Base-by-base conservation (phyloP, 53 echinoderm and acorn worm genomes). In the Henricia sp. region DNA sequence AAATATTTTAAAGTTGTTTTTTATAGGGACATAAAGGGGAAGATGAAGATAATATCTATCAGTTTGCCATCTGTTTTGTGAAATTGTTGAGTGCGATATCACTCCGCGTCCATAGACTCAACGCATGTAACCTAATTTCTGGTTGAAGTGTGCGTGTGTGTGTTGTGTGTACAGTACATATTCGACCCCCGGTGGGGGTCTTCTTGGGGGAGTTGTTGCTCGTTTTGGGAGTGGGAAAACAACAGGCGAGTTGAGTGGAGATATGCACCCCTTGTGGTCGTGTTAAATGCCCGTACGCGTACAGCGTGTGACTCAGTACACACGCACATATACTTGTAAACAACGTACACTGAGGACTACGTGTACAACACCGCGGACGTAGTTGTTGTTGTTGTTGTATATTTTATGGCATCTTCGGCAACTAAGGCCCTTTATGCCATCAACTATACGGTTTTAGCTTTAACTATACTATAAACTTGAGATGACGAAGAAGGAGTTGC, bases 101-200 rank as follows among this genome's bases (percentile, higher is more conserved):
- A 64, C 80, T 80, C 80, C 80, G 80, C 80, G 21, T 34, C 41
- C 23, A 60, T 30, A 30, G 3, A 60, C 60, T 3, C 23, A 40
- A 30, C 40, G 16, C 70, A 23, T n/a, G 55, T 75, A 75, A 75
- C 75, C 77, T 44, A 77, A 60, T 77, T 77, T 54, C 23, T 40
- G 68, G 40, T 14, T 29, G 39, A 72, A 72, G 42, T 60, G 62
- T 77, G 44, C 43, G n/a, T 16, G 11, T 38, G 97, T 96, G 92
- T 83, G 89, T 88, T 73, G 36, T 85, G 43, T 44, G 3, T 29
- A 44, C n/a, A n/a, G n/a, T n/a, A n/a, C n/a, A n/a, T n/a, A n/a
- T n/a, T n/a, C n/a, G n/a, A n/a, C n/a, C n/a, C n/a, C 13, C 62
- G n/a, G 34, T n/a, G n/a, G n/a, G n/a, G n/a, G n/a, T n/a, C n/a